A percentile compares a stretch with the other conserved stretches of the same genome.
Conservation (phyloP, 2,797 vertebrate species). For the Aphelocoma californica region DNA sequence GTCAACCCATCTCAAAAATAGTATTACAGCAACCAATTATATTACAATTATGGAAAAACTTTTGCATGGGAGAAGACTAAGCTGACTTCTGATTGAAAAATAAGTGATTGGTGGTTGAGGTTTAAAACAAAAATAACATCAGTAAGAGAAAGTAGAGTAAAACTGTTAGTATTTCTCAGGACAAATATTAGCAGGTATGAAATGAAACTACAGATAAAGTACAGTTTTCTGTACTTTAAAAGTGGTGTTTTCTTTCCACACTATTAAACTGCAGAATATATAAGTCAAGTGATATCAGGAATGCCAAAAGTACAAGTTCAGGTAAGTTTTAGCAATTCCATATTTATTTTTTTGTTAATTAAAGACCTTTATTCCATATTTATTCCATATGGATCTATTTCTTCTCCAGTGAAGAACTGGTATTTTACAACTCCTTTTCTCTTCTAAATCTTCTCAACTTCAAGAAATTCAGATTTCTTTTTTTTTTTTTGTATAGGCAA, state of each 20-base stretch:
- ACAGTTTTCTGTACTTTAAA: background rate
- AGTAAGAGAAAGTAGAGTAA: background rate
- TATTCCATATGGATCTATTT: background rate
- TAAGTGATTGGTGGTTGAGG: background rate
- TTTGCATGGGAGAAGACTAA: background rate
- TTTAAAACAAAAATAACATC: background rate
- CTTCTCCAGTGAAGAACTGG: background rate
- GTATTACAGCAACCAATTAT: background rate
- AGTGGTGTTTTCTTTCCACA: background rate
- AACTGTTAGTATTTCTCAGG: background rate
- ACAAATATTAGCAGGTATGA: background rate
- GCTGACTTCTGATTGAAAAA: background rate
- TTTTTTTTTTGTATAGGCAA: background rate
- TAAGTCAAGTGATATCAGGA: background rate
- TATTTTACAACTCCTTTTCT: background rate
- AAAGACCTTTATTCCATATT: background rate
- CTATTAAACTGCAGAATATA: background rate
- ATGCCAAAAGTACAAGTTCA: background rate
- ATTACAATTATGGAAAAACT: background rate
- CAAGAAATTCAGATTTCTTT: background rate
- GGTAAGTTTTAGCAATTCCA: background rate
- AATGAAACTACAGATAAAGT: background rate
- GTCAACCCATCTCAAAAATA: background rate
- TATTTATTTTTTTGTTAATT: background rate
- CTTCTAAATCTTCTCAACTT: background rate